Evolutionary conservation across 2,797 vertebrate genomes (phyloP).

Genomic region (Silurus aristotelis): DNA sequence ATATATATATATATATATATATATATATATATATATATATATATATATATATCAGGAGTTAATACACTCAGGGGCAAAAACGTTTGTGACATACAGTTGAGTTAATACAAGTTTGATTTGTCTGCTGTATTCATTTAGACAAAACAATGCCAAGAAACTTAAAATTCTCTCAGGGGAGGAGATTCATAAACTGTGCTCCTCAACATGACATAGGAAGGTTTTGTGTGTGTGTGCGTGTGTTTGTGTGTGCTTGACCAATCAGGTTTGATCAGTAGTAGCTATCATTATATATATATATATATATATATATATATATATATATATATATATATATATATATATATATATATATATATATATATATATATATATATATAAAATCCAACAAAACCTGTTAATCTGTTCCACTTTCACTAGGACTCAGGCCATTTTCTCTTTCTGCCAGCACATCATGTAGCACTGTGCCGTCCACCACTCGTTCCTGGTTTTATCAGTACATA

Average conservation of each 20-base stretch:
- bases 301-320: no score
- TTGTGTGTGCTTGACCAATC: not conserved
- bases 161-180: no score
- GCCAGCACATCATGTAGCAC: no score
- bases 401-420: not conserved
- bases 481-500: no score
- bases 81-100: not conserved
- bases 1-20: constrained; percentile 14
- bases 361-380: not conserved
- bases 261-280: not conserved
- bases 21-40: constrained; percentile 1
- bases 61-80: constrained; percentile 15
- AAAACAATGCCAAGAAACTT: not conserved
- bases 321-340: no score
- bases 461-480: not conserved
- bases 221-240: not conserved
- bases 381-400: not conserved
- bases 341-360: no score
- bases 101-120: not conserved
- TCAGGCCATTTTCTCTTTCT: not conserved
- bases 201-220: not conserved
- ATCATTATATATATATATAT: not conserved
- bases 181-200: not conserved
- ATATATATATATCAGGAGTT: constrained; percentile 18
- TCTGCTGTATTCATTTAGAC: constrained; percentile 19